phyloP scores from a whole-genome alignment of 2,113 vertebrate species.

The Cinclus cinclus region DNA sequence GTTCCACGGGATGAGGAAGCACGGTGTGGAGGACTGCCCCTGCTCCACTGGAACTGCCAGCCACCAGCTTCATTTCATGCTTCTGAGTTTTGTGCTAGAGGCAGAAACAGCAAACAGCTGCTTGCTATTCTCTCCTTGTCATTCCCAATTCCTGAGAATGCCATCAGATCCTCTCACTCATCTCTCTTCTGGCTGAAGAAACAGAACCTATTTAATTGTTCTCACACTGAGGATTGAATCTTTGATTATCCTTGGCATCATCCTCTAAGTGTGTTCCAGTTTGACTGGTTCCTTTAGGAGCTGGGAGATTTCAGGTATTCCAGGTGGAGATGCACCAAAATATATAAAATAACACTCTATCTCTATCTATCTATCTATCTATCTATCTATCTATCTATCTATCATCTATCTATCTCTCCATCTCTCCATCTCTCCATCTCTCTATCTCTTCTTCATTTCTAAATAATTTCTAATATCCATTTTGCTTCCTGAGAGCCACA shows the following conservation, averaged over 20 bases:
- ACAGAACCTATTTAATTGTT: not conserved
- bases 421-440: not conserved
- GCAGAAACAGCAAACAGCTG: not conserved
- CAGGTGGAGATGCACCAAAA: not conserved
- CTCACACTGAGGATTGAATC: not conserved
- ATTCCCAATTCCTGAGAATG: not conserved
- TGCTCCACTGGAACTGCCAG: not conserved
- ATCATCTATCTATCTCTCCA: not conserved
- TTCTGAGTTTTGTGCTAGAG: not conserved
- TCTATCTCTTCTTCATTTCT: not conserved
- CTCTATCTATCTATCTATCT: not conserved
- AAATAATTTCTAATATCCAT: not conserved
- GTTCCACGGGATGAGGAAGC: not conserved
- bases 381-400: not conserved
- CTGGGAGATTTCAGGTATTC: not conserved
- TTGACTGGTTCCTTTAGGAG: not conserved
- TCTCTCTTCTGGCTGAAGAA: not conserved
- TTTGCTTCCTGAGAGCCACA: not conserved
- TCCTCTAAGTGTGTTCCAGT: not conserved
- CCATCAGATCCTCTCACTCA: not conserved
- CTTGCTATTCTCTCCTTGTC: not conserved
- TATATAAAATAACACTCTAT: not conserved
- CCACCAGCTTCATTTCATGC: not conserved
- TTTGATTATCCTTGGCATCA: not conserved
- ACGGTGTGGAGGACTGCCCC: not conserved